Base-by-base conservation (phyloP, 2,888 invertebrate species). In the Lingula anatina region DNA sequence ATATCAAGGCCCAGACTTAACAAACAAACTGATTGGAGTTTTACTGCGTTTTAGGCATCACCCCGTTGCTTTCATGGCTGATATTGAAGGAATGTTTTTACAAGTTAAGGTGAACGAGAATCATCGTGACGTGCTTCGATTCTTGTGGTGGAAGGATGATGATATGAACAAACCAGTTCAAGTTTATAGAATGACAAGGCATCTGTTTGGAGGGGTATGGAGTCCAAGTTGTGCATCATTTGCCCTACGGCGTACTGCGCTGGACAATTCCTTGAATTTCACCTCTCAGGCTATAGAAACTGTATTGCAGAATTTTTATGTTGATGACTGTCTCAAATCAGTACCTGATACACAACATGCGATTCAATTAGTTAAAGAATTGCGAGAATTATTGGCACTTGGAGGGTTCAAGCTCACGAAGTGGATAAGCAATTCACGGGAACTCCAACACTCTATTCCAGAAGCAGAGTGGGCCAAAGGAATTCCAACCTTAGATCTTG, bases 131-230 rank as follows among this genome's bases (percentile, higher is more conserved):
- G 24, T 37, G 3, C 38, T 49, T 9, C 3, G 44, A 36, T 49
- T 49, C 25, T 27, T 49, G 18, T 47, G 49, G 49, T 49, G 37
- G 48, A n/a, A n/a, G 7, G 37, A 44, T 25, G 48, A 35, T 9
- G 27, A 36, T 5, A 37, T 45, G 23, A 21, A 21, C 4, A 5
- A 15, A n/a, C n/a, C n/a, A n/a, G n/a, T n/a, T n/a, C n/a, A n/a
- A n/a, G n/a, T n/a, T 7, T 45, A 43, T 18, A 3, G 40, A 20
- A 46, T 47, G 38, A 21, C 27, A 1, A 15, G 21, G 2, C 45
- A 43, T 20, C 18, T 48, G 38, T 46, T 48, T 28, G 49, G 49
- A 5, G 45, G 45, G 21, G 40, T 40, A 5, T 49, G 45, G 45
- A 46, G 49, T 21, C 45, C 45, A 3, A 46, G 45, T 46, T 46